Evolutionary conservation across 2,113 vertebrate genomes (phyloP), one percentile per base, ranked within the genome.

Genomic region (Daphoenositta chrysoptera): DNA sequence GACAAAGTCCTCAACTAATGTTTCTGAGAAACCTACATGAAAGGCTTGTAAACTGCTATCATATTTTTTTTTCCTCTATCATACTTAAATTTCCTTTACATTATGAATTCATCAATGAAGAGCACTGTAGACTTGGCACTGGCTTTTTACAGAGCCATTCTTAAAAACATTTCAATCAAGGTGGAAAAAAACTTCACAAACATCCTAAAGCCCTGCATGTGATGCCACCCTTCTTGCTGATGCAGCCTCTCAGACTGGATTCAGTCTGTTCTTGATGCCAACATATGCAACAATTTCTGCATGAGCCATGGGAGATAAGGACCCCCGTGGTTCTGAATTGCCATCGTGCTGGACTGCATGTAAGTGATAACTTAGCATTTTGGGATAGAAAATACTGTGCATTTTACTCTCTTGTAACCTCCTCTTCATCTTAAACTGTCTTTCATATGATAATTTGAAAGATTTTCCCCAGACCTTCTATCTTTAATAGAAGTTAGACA

Each of bases 271-370:
- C 63, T 33, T 23, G 47, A n/a, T 0, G 2, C 47, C 14, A 14
- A 45, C 6, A 2, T 3, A 10, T 11, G 72, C 79, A 94, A 7
- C 37, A 50, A 77, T 81, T 96, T 57, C 86, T 85, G 78, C 75
- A 47, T 50, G 78, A 96, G 96, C 75, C 45, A 20, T 24, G 48
- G 80, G 64, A 96, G 94, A 96, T 97, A 96, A 96, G 93, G 69
- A 91, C 83, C 77, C 96, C 96, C 6, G 21, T 4, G 31, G 94
- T 9, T 89, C 77, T 33, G 70, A 90, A 87, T 27, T 79, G 87
- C 78, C 82, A 20, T 28, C 2, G 0, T 57, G 71, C 68, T 30
- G 83, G 93, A 94, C 93, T 96, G 96, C 58, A 30, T 14, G 58
- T 6, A 61, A 78, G 70, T 31, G 92, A 97, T 96, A 97, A 96